These are phyloP conservation scores for Drosophila multiciliata DNA, from an alignment of 2,888 invertebrate genomes.

Conservation along the genomic window DNA sequence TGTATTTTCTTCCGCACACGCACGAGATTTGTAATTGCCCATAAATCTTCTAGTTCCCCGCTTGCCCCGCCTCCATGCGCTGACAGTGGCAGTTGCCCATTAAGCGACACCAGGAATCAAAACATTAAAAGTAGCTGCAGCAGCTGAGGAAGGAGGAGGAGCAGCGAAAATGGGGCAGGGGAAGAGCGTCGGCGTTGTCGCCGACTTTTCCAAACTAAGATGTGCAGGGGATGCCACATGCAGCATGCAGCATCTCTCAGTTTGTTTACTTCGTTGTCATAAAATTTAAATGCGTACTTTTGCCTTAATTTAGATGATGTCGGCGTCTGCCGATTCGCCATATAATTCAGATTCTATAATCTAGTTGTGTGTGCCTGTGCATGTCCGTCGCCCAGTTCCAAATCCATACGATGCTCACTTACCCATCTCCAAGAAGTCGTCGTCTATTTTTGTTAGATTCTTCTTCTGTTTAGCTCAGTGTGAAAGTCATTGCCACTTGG, in stretches of 20 bases:
- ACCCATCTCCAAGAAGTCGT: neutral
- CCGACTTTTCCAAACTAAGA: slow-evolving; percentile 22
- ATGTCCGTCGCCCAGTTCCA: slow-evolving; percentile 12
- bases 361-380: slow-evolving; percentile 13
- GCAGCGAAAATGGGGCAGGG: neutral
- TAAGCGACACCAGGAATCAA: slow-evolving; percentile 76
- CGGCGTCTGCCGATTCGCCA: slow-evolving; percentile 35
- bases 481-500: slow-evolving; percentile 39
- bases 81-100: slow-evolving; percentile 61
- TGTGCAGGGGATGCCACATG: slow-evolving; percentile 26
- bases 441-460: slow-evolving; percentile 14
- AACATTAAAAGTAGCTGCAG: slow-evolving; percentile 49
- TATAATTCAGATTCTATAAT: neutral
- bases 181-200: slow-evolving; percentile 4
- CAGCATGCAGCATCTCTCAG: slow-evolving; percentile 31
- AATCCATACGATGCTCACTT: neutral
- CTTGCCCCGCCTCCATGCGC: neutral
- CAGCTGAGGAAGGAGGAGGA: neutral
- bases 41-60: slow-evolving; percentile 68
- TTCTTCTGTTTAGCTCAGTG: neutral
- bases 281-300: slow-evolving; percentile 82
- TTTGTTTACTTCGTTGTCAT: slow-evolving; percentile 76
- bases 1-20: slow-evolving; percentile 35
- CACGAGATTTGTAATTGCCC: slow-evolving; percentile 64
- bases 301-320: slow-evolving; percentile 80